phyloP scores from a whole-genome alignment of 2,888 invertebrate species.

The Heliconius erato region DNA sequence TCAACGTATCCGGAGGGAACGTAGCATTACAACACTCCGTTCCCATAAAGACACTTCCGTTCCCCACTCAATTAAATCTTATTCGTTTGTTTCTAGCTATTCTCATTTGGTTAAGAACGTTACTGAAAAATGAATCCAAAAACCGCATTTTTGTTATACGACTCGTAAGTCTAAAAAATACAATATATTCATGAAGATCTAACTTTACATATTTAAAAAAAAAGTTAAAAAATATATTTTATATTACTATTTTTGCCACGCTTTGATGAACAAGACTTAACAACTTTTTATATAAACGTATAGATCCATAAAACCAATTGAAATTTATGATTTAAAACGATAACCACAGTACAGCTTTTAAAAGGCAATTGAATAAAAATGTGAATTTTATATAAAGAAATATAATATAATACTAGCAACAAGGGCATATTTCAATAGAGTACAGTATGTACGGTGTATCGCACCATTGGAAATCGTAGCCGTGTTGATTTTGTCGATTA shows the following conservation, averaged over 20 bases:
- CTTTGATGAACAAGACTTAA: background rate
- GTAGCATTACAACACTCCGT: background rate
- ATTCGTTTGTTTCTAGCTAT: too few relatives aligned
- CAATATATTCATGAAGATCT: background rate
- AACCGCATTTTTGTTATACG: too few relatives aligned
- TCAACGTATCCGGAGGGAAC: background rate
- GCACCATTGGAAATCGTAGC: constrained; percentile 52
- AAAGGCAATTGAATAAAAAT: constrained; percentile 18
- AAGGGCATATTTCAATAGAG: constrained; percentile 14
- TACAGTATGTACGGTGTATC: constrained; percentile 33
- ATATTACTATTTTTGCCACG: background rate
- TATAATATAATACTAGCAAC: constrained; percentile 26
- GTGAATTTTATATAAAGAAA: constrained; percentile 23
- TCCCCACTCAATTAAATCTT: too few relatives aligned
- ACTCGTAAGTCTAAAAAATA: too few relatives aligned
- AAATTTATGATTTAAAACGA: background rate
- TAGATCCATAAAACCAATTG: background rate
- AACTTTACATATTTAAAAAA: background rate
- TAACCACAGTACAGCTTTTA: constrained; percentile 5
- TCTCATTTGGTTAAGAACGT: too few relatives aligned
- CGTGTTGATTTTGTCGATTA: constrained; percentile 80
- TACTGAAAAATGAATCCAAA: too few relatives aligned
- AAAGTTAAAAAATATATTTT: background rate
- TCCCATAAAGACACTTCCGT: background rate
- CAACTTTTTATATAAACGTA: background rate